Percentiles rank a stretch among this genome's conserved stretches.
phyloP scores from a whole-genome alignment of 2,797 vertebrate genomes.

The Triplophysa yarkandensis region DNA sequence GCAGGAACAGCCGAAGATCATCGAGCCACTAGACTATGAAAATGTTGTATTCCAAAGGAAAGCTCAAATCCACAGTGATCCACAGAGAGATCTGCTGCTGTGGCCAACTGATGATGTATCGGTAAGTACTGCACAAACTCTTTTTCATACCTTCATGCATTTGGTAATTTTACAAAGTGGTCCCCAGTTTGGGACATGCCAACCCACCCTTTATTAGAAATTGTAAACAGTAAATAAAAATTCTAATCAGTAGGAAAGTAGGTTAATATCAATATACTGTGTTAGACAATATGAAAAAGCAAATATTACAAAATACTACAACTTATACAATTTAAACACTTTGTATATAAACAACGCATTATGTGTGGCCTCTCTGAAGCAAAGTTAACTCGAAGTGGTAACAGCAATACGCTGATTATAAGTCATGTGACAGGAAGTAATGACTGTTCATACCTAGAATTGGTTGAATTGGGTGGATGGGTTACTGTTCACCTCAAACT shows the following conservation, averaged over 20 bases:
- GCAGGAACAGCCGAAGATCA: constrained; percentile 94
- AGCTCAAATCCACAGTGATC: constrained; percentile 96
- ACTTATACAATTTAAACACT: too few species aligned
- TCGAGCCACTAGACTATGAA: constrained; percentile 96
- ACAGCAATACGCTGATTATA: background rate
- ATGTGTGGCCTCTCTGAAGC: background rate
- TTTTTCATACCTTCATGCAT: background rate
- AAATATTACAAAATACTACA: too few species aligned
- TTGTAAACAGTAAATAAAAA: too few species aligned
- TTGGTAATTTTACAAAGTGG: too few species aligned
- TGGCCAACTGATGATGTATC: constrained; percentile 94
- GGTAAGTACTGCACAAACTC: constrained; percentile 75
- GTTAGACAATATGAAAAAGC: too few species aligned
- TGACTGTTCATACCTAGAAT: background rate
- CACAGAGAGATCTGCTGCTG: constrained; percentile 92
- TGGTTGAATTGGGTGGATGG: background rate
- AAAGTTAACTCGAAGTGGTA: background rate
- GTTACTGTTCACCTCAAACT: background rate
- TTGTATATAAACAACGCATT: background rate
- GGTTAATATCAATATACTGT: too few species aligned
- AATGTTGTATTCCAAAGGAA: constrained; percentile 91
- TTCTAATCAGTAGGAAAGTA: too few species aligned
- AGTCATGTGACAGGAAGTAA: background rate
- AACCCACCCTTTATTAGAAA: too few species aligned
- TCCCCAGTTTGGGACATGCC: too few species aligned